Percentiles rank a stretch among this genome's conserved stretches.
Conservation (phyloP, 2,888 invertebrate genomes). For the Brenthis ino region DNA sequence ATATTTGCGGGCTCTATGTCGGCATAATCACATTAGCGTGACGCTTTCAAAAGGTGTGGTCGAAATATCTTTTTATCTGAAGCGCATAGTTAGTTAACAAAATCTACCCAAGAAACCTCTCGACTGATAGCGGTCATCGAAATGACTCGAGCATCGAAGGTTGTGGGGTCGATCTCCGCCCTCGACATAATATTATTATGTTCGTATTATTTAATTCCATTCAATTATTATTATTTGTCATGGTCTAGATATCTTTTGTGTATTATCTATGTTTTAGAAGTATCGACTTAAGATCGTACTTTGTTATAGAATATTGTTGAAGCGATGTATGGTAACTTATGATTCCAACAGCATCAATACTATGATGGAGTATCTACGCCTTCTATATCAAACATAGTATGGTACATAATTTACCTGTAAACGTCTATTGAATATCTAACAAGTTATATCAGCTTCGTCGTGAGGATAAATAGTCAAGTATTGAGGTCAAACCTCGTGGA, state of each 20-base stretch:
- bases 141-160: not conserved
- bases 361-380: not conserved
- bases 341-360: too few species aligned
- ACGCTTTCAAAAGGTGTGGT: not conserved
- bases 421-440: slow-evolving; percentile 53
- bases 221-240: too few species aligned
- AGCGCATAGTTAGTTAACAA: not conserved
- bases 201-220: too few species aligned
- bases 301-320: too few species aligned
- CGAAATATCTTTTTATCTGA: not conserved
- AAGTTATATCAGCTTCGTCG: slow-evolving; percentile 52
- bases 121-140: too few species aligned
- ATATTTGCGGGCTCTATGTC: slow-evolving; percentile 34
- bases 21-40: slow-evolving; percentile 25
- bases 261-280: too few species aligned
- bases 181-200: too few species aligned
- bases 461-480: slow-evolving; percentile 65
- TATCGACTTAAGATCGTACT: too few species aligned
- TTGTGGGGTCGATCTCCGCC: not conserved
- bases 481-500: slow-evolving; percentile 70
- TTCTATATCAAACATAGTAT: not conserved
- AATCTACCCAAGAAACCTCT: too few species aligned
- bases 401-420: slow-evolving; percentile 45
- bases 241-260: too few species aligned
- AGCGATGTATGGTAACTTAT: too few species aligned